Conservation (phyloP, 2,797 vertebrate genomes). For the Amblyraja radiata region DNA sequence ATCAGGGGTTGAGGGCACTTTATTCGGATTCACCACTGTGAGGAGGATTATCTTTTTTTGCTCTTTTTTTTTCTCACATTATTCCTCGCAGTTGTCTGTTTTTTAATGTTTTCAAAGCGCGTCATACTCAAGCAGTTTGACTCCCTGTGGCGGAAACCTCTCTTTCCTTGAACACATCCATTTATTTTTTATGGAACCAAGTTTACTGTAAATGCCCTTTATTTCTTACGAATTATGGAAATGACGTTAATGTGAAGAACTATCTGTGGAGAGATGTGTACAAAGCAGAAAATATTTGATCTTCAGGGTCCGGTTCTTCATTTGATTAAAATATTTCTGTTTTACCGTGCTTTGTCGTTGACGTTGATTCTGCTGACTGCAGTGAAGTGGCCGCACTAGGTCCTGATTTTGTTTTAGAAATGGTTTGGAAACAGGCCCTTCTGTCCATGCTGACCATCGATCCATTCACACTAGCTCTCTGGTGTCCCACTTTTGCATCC, state of each 20-base stretch:
- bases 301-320: neutral
- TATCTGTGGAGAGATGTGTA: neutral
- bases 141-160: neutral
- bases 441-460: too few relatives aligned
- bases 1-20: neutral
- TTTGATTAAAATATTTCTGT: neutral
- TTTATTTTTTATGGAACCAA: neutral
- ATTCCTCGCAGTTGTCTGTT: neutral
- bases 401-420: too few relatives aligned
- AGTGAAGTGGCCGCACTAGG: too few relatives aligned
- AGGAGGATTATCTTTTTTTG: neutral
- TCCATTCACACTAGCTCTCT: too few relatives aligned
- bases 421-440: too few relatives aligned
- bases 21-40: neutral
- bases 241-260: neutral
- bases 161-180: neutral
- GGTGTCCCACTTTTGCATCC: too few relatives aligned
- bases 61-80: neutral
- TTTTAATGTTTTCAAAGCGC: neutral
- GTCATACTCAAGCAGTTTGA: constrained; percentile 27
- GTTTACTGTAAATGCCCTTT: neutral
- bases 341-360: neutral
- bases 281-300: neutral
- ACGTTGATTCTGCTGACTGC: too few relatives aligned
- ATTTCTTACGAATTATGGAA: neutral